Base-by-base conservation (phyloP, 2,113 vertebrate genomes). In the Halcyon malimbica region DNA sequence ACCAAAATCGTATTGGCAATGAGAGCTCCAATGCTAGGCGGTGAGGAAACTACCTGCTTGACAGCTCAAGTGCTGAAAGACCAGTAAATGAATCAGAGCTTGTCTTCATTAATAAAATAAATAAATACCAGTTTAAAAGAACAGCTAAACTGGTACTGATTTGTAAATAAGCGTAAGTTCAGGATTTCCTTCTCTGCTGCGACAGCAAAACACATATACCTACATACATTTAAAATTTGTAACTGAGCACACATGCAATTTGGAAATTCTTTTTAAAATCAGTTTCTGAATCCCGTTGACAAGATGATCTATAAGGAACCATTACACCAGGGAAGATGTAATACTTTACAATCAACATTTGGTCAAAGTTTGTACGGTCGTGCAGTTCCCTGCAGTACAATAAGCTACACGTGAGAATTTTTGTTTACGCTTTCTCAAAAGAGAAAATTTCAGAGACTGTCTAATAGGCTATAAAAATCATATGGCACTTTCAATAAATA, bases 401-500 rank as follows among this genome's bases (percentile, higher is more conserved):
- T 39, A 46, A 79, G 90, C 94, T 95, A 86, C 95, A 86, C 29
- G 26, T 86, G 91, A 91, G 82, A 89, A 80, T 60, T 93, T 87
- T 25, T 21, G 44, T 87, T 87, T 79, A 87, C 78, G 75, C 85
- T 92, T 89, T 95, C 96, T 85, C 94, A 54, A 89, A 93, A 88
- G 67, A 92, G 90, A 94, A 89, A 74, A 91, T 46, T 89, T 93
- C 94, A 87, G 74, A 96, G 79, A 92, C 68, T 87, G 96, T 96
- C 93, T 94, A 95, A 97, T 77, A 97, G 90, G 96, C 96, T 97
- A 95, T 93, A 93, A 96, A 97, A 97, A 96, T 96, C 86, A 97
- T 97, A 98, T 98, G 98, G 98, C 98, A 98, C 98, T 98, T 98
- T 96, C 97, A 98, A 98, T 97, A 97, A 98, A 98, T 97, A 98